Evolutionary conservation across 1,140 invertebrate genomes (phyloP).

Genomic region (Drosophila prosaltans): DNA sequence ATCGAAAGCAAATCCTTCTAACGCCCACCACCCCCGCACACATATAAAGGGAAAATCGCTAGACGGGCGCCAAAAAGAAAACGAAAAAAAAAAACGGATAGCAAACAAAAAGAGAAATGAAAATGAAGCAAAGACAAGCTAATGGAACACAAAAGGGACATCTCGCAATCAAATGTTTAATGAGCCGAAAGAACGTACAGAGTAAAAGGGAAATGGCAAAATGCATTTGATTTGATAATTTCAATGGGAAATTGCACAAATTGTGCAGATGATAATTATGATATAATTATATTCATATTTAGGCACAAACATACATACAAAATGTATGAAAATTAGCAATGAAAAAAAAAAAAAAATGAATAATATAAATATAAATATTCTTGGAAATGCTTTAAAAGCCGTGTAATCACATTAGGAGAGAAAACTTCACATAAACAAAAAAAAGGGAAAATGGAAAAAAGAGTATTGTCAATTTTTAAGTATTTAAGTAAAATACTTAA

Average conservation of each 20-base stretch:
- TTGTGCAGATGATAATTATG: not conserved
- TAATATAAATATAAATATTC: slow-evolving; percentile 6
- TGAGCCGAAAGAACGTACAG: not conserved
- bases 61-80: slow-evolving; percentile 16
- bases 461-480: no score
- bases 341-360: not conserved
- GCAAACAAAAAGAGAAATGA: slow-evolving; percentile 10
- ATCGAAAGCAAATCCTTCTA: not conserved
- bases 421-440: no score
- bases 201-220: not conserved
- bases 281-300: slow-evolving; percentile 1
- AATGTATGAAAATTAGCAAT: not conserved
- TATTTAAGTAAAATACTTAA: no score
- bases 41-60: slow-evolving; percentile 27
- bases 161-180: slow-evolving; percentile 13
- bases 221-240: slow-evolving; percentile 10
- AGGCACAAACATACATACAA: not conserved
- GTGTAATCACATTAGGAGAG: not conserved
- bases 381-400: not conserved
- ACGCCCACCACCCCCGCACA: not conserved
- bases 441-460: no score
- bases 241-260: slow-evolving; percentile 1
- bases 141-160: slow-evolving; percentile 14
- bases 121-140: slow-evolving; percentile 7
- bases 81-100: slow-evolving; percentile 5